Base-by-base conservation (phyloP, 2,113 vertebrate genomes). In the Promerops cafer region DNA sequence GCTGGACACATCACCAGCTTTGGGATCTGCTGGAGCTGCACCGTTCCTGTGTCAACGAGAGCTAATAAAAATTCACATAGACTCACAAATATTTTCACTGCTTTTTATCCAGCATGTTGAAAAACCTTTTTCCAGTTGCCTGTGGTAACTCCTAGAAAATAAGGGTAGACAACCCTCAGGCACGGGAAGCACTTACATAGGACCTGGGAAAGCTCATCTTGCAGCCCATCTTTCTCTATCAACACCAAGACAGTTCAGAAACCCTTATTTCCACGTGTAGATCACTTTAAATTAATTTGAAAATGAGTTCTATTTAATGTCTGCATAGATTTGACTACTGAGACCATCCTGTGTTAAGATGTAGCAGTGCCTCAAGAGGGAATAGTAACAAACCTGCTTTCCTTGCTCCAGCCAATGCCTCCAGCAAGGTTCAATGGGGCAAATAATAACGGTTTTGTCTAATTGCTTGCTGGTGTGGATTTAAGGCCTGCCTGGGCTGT, bases 151-250 rank as follows among this genome's bases (percentile, higher is more conserved):
- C 49, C 42, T 54, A 42, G 53, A 50, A 63, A 57, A 53, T 40
- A 23, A 56, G 15, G 16, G 10, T 3, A 45, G 70, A 71, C 64
- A 60, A 1, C 37, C 31, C 42, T 60, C 19, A 81, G 42, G 47
- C 40, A 23, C 0, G 2, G 64, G 47, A 74, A 82, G 42, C 1
- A 0, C n/a, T 86, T 49, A 8, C 6, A 0, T 3, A 16, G 49
- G 37, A 22, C 33, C 23, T 69, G 40, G 42, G 12, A n/a, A 11
- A 1, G 4, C 37, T 66, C 18, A 49, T 47, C 74, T 53, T 77
- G 16, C 54, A 60, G 31, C 33, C 19, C 9, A 0, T 85, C 52
- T 92, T 61, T 68, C 37, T 42, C 24, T 37, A 3, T 44, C 44
- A 44, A 24, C 24, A 35, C 15, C 17, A 52, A 15, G 40, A 60